Percentiles rank a stretch among this genome's conserved stretches.
These are phyloP conservation scores for Phalanger gymnotis DNA, from an alignment of 2,797 vertebrate genomes.

Conservation along the genomic window DNA sequence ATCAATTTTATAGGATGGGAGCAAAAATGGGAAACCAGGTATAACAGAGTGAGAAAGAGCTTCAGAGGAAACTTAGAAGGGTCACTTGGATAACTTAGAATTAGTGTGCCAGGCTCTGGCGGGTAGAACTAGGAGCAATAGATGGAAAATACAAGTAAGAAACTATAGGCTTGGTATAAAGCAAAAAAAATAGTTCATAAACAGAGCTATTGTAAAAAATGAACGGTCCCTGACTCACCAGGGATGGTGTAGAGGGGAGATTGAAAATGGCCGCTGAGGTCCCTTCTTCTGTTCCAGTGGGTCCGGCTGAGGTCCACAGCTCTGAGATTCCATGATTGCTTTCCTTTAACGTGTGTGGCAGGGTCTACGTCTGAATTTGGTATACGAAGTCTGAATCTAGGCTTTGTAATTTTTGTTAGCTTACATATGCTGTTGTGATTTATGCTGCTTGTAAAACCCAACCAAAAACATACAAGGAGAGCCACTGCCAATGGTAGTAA, in stretches of 20 bases:
- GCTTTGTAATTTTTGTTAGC: slow-evolving; percentile 57
- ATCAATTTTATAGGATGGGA: neutral
- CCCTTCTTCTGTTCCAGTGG: neutral
- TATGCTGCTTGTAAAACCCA: slow-evolving; percentile 51
- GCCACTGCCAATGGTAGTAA: slow-evolving; percentile 17
- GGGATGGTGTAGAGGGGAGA: neutral
- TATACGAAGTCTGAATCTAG: slow-evolving; percentile 25
- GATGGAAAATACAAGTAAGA: neutral
- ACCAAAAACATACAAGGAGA: slow-evolving; percentile 45
- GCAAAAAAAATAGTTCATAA: neutral
- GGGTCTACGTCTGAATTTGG: neutral
- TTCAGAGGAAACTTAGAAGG: neutral
- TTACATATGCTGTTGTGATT: slow-evolving; percentile 44
- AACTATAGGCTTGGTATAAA: neutral
- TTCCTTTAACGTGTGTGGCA: neutral
- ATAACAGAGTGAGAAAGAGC: slow-evolving; percentile 1
- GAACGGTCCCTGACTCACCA: neutral
- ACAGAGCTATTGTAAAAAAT: neutral
- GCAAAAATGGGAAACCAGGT: slow-evolving; percentile 1
- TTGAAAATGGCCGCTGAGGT: neutral
- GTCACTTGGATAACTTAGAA: neutral
- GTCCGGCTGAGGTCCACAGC: neutral
- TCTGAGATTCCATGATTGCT: neutral
- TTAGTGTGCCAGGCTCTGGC: neutral
- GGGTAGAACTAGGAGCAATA: neutral